phyloP scores from a whole-genome alignment of 2,797 vertebrate genomes.

The Sebastes wilsoni region DNA sequence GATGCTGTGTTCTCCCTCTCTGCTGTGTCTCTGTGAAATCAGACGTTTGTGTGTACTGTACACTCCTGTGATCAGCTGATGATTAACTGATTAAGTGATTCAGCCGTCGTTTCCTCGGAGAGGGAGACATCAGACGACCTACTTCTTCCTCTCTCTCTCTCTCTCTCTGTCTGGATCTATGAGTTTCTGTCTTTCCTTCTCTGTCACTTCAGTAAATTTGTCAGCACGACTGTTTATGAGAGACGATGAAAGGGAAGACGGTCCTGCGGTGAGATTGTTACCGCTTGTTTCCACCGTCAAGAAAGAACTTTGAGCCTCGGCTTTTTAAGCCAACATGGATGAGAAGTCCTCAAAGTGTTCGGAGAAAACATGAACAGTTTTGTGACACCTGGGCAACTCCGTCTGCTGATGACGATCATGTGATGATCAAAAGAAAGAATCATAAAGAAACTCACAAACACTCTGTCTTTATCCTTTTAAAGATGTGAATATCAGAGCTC shows the following conservation, averaged over 20 bases:
- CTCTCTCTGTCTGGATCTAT: neutral
- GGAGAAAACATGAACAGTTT: neutral
- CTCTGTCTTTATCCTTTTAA: neutral
- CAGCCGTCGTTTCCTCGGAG: conserved; percentile 1
- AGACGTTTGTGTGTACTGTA: conserved; percentile 14
- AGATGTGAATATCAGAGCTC: neutral
- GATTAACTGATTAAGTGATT: conserved; percentile 34
- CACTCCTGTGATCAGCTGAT: conserved; percentile 32
- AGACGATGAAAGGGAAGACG: neutral
- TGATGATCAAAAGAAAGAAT: neutral
- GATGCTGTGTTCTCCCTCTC: neutral
- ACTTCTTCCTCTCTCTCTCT: neutral
- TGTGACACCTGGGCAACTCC: neutral
- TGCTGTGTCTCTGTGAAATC: neutral
- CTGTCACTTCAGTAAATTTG: conserved; percentile 3
- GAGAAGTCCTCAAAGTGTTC: neutral
- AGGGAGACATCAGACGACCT: conserved; percentile 26
- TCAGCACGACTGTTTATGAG: neutral
- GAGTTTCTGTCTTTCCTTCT: neutral
- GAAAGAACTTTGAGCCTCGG: neutral
- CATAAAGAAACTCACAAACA: neutral
- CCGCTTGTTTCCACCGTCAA: neutral
- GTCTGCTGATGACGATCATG: neutral
- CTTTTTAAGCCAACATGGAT: neutral
- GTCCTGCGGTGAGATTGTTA: neutral